Conservation (phyloP, 2,113 vertebrate genomes). For the Sinosuthora webbiana region DNA sequence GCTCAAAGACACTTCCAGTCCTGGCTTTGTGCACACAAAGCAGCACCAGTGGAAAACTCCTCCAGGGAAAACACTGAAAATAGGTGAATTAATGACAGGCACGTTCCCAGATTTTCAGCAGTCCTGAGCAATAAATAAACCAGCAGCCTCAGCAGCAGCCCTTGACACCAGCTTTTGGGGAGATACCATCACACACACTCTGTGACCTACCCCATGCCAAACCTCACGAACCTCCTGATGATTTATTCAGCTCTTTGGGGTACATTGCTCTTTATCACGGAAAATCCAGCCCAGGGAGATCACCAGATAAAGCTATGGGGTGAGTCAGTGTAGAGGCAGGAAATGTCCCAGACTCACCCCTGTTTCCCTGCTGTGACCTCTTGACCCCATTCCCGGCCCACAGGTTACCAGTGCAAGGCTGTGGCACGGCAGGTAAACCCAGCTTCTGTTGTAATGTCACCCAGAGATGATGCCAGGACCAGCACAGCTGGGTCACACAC, state of each 20-base stretch:
- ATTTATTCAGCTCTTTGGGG: not conserved
- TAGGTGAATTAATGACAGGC: not conserved
- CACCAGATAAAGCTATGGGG: not conserved
- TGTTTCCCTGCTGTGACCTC: not conserved
- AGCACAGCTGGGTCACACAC: rapidly evolving
- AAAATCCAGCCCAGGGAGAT: not conserved
- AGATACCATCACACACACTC: not conserved
- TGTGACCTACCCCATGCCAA: rapidly evolving
- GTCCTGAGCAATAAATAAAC: not conserved
- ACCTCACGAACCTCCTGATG: not conserved
- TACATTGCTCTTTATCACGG: not conserved
- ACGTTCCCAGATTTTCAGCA: not conserved
- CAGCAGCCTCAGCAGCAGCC: not conserved
- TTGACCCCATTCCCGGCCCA: not conserved
- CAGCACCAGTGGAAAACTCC: not conserved
- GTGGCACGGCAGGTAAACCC: rapidly evolving
- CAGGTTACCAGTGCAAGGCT: rapidly evolving
- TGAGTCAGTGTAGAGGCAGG: not conserved
- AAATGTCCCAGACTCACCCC: not conserved
- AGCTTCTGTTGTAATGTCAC: rapidly evolving
- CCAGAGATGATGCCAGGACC: not conserved
- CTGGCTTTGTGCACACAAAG: not conserved
- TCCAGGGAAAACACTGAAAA: not conserved
- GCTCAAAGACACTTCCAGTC: not conserved
- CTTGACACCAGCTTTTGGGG: not conserved